Evolutionary conservation across 2,888 invertebrate genomes (phyloP).

Genomic region (Metopia argyrocephala): DNA sequence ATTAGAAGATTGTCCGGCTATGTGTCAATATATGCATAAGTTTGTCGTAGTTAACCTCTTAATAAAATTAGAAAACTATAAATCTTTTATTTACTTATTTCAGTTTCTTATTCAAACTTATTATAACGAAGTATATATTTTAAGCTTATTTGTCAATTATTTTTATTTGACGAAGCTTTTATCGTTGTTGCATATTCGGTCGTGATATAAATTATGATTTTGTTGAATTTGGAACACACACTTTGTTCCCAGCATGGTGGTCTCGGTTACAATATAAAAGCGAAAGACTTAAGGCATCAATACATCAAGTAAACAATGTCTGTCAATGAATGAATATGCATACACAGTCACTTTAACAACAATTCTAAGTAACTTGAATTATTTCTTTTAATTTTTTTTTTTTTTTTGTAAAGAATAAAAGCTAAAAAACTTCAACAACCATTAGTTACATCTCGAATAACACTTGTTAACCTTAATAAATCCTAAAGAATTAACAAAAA

Average conservation of each 20-base stretch:
- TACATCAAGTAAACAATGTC: constrained; percentile 68
- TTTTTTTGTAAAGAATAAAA: constrained; percentile 33
- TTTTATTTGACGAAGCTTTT: no score
- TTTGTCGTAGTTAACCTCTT: no score
- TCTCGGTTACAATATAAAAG: constrained; percentile 63
- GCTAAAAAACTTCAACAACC: constrained; percentile 66
- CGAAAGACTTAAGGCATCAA: constrained; percentile 56
- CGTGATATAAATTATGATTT: background rate
- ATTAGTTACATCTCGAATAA: constrained; percentile 71
- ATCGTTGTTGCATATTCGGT: background rate
- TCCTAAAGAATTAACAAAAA: background rate
- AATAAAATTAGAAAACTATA: no score
- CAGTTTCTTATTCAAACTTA: no score
- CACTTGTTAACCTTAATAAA: constrained; percentile 74
- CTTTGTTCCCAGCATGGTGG: constrained; percentile 67
- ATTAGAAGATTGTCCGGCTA: no score
- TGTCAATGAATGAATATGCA: background rate
- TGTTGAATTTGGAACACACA: constrained; percentile 69
- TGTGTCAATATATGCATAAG: no score
- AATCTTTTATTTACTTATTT: no score
- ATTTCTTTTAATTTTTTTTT: background rate
- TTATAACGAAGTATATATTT: no score
- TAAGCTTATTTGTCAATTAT: no score
- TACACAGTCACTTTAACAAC: background rate
- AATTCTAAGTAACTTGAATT: background rate